These are phyloP conservation scores for Plectropomus leopardus DNA, from an alignment of 2,113 vertebrate species.

Conservation along the genomic window DNA sequence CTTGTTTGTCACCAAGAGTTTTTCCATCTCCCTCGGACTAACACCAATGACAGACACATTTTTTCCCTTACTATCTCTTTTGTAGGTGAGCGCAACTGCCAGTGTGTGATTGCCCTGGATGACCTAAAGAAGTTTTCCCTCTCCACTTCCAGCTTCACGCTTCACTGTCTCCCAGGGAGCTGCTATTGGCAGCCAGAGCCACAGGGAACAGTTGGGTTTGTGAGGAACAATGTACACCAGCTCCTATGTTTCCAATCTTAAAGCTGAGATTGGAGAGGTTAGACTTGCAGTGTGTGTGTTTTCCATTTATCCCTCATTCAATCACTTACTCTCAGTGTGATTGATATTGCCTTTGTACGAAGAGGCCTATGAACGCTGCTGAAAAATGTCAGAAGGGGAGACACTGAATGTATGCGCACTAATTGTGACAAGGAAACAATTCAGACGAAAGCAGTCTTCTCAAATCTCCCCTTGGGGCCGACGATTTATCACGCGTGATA, in stretches of 20 bases:
- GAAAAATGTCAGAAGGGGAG: not conserved
- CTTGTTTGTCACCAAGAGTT: conserved; percentile 37
- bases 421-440: conserved; percentile 13
- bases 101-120: conserved; percentile 43
- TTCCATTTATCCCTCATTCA: not conserved
- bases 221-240: conserved; percentile 6
- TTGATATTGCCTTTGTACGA: not conserved
- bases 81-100: conserved; percentile 15
- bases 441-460: not conserved
- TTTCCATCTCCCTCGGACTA: conserved; percentile 12
- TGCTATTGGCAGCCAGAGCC: conserved; percentile 25
- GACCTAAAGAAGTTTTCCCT: conserved; percentile 36
- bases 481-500: conserved; percentile 30
- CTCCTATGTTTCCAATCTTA: not conserved
- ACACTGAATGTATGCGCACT: not conserved
- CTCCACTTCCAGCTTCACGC: conserved; percentile 30
- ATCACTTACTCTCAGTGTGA: not conserved
- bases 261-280: conserved; percentile 13
- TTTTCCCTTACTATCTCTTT: not conserved
- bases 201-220: conserved; percentile 22
- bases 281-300: not conserved
- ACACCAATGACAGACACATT: conserved; percentile 19
- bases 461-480: conserved; percentile 22
- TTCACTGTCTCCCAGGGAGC: conserved; percentile 19
- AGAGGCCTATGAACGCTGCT: not conserved